These are phyloP conservation scores for Cantharis nigra DNA, from an alignment of 2,888 invertebrate species.

Conservation along the genomic window DNA sequence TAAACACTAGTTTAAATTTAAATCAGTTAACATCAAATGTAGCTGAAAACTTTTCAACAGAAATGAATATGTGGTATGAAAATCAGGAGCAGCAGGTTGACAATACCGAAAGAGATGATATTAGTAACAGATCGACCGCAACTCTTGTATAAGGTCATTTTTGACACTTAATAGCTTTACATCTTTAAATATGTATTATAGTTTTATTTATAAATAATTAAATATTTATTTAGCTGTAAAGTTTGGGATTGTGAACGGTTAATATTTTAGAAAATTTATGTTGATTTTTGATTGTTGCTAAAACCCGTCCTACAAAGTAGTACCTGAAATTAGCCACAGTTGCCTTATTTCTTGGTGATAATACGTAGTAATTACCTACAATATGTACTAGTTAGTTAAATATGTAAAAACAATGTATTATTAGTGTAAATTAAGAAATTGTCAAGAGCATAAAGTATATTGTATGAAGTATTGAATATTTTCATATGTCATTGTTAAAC, in stretches of 20 bases:
- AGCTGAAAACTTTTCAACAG: conserved; percentile 59
- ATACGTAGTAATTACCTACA: not conserved
- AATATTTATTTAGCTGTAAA: not conserved
- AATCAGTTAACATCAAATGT: conserved; percentile 47
- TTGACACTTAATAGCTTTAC: not conserved
- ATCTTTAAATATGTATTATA: not conserved
- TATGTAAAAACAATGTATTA: not conserved
- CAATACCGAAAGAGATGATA: conserved; percentile 36
- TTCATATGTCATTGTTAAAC: not conserved
- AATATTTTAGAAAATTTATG: not conserved
- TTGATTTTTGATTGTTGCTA: not conserved
- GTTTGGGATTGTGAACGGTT: not conserved
- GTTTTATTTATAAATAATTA: not conserved
- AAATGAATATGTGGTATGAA: conserved; percentile 63
- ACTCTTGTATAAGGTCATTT: conserved; percentile 43
- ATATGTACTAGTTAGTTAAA: not conserved
- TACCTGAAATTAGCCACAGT: conserved; percentile 15
- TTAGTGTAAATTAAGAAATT: not conserved
- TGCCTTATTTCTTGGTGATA: conserved; percentile 5
- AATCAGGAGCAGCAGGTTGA: conserved; percentile 47
- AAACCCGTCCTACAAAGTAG: conserved; percentile 1
- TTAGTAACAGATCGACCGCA: conserved; percentile 46
- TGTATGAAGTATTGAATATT: not conserved
- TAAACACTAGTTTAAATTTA: conserved; percentile 47
- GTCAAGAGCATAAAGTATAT: not conserved